Base-by-base conservation (phyloP, 2,888 invertebrate genomes). In the Globia sparganii region DNA sequence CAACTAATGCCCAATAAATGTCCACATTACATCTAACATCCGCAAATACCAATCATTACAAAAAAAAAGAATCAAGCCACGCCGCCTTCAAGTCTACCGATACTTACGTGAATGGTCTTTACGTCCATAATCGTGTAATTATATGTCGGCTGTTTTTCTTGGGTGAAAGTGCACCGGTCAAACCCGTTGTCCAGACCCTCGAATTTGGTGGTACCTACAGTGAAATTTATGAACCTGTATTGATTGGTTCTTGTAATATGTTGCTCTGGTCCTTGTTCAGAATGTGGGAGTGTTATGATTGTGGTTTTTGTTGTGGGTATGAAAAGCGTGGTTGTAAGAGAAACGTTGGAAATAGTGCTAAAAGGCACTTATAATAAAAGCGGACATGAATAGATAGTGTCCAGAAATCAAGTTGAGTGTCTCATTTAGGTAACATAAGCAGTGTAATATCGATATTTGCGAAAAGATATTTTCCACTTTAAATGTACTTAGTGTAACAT, bases 131-230 rank as follows among this genome's bases (percentile, higher is more conserved):
- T 73, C 49, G 68, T 69, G 40, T 83, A 78, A 74, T 83, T 65
- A 72, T 73, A 74, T 53, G 49, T 62, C 13, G 71, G 66, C 68
- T 59, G 67, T 69, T n/a, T 56, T 25, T 34, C 49, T 58, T 56
- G 68, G 86, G 87, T 86, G 87, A 88, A 88, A 88, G 87, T 89
- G 82, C 70, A 68, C 84, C 72, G 68, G 87, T 85, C 77, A 11
- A 70, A 88, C 88, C 78, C 65, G 87, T 87, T 84, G 66, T 46
- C 70, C 43, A 66, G 68, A 61, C 70, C 85, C 70, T 74, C 59
- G 69, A 66, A 70, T 77, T 85, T 80, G 77, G 83, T 61, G 70
- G 46, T 58, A n/a, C n/a, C n/a, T n/a, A 43, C 75, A 79, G 87
- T 77, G 88, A 88, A 88, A 87, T 88, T 87, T 87, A 87, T 87